A percentile compares a stretch with the other conserved stretches of the same genome.
Conservation (phyloP, 1,140 invertebrate species). For the Oscheius sp. region DNA sequence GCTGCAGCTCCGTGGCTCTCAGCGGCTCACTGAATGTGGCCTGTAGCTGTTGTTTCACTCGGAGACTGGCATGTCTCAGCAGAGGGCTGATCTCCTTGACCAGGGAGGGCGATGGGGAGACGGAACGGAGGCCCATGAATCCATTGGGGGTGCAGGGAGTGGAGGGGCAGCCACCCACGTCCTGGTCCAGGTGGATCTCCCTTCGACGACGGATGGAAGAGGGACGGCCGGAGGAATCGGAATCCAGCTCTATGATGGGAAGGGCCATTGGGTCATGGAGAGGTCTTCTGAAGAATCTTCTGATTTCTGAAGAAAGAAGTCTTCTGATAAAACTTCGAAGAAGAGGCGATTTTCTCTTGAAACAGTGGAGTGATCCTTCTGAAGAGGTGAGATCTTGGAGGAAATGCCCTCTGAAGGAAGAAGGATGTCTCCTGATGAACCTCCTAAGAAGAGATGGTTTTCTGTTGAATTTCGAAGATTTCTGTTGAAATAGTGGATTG, state of each 20-base stretch:
- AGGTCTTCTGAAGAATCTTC: too few species aligned
- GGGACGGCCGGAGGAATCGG: background rate
- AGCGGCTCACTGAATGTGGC: conserved; percentile 45
- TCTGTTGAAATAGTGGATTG: too few species aligned
- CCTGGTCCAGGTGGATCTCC: background rate
- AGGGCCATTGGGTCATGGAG: too few species aligned
- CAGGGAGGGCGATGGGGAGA: background rate
- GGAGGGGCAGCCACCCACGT: background rate
- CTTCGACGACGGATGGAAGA: background rate
- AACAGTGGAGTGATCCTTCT: too few species aligned
- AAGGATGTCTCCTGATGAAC: too few species aligned
- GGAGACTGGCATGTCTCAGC: conserved; percentile 11
- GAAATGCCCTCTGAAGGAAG: too few species aligned
- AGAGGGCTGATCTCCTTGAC: conserved; percentile 24
- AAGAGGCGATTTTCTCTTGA: too few species aligned
- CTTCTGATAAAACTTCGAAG: too few species aligned
- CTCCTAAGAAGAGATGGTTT: too few species aligned
- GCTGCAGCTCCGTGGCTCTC: conserved; percentile 8
- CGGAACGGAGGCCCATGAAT: background rate
- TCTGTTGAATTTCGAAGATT: too few species aligned
- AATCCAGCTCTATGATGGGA: background rate
- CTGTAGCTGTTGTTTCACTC: conserved; percentile 45
- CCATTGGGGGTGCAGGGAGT: background rate
- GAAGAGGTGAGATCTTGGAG: too few species aligned
- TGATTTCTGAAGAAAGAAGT: too few species aligned